Evolutionary conservation across 2,113 vertebrate species (phyloP).

Genomic region (Grammomys surdaster): DNA sequence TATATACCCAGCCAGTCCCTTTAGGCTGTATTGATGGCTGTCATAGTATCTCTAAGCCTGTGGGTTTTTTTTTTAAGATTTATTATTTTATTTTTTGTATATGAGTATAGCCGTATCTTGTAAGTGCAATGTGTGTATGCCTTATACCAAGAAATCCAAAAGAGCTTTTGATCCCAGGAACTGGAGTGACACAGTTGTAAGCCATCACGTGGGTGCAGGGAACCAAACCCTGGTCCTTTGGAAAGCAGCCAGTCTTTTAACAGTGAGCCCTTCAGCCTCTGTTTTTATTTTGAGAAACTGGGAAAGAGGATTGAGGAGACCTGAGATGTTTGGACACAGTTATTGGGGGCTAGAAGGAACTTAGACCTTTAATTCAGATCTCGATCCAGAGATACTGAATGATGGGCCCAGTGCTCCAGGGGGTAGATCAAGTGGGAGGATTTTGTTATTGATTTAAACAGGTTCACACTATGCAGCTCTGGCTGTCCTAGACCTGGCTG

Average conservation of each 20-base stretch:
- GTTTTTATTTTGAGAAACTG: slow-evolving; percentile 16
- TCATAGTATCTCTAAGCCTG: neutral
- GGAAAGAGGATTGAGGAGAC: neutral
- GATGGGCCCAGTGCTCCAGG: neutral
- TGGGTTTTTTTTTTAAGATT: neutral
- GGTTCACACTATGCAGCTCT: neutral
- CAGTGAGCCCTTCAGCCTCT: neutral
- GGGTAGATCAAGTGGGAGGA: neutral
- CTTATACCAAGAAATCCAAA: neutral
- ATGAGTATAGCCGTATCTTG: too few species aligned
- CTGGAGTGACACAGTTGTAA: neutral
- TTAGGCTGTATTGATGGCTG: neutral
- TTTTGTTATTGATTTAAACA: neutral
- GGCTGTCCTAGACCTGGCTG: neutral
- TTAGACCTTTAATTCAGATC: neutral
- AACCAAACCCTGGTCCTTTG: neutral
- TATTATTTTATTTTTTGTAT: neutral
- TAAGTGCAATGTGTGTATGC: neutral
- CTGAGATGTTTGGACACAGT: neutral
- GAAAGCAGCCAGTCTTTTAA: neutral
- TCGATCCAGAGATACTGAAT: neutral
- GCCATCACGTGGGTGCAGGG: neutral
- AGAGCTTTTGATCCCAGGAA: neutral
- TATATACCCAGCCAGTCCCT: neutral
- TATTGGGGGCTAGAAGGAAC: neutral